Conservation (phyloP, 2,113 vertebrate genomes). For the Cisticola juncidis region DNA sequence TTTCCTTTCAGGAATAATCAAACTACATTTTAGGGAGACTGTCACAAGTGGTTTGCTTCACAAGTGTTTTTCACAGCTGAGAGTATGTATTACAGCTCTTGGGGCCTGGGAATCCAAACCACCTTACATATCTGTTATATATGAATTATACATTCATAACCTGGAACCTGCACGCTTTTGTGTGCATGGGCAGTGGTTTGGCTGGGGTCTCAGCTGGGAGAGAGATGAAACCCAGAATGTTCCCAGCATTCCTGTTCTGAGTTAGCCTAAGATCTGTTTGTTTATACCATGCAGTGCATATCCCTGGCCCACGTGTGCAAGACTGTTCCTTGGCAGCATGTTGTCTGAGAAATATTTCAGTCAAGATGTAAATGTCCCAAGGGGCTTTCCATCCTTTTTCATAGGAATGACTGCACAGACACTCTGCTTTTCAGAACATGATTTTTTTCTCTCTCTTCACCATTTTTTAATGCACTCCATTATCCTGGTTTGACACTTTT, state of each 20-base stretch:
- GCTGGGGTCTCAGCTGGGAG: neutral
- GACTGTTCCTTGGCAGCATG: neutral
- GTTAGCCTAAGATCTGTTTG: neutral
- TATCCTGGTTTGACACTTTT: neutral
- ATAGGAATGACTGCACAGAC: neutral
- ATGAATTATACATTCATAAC: neutral
- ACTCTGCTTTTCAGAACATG: neutral
- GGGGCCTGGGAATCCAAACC: neutral
- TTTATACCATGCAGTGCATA: neutral
- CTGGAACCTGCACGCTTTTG: neutral
- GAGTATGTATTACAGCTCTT: neutral
- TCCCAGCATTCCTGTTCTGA: neutral
- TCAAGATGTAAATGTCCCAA: neutral
- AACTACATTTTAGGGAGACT: constrained; percentile 8
- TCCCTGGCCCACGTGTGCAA: accelerated
- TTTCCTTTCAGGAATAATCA: constrained; percentile 42
- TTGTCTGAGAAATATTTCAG: neutral
- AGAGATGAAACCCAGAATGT: neutral
- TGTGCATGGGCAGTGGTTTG: neutral
- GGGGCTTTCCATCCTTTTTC: neutral
- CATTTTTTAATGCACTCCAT: neutral
- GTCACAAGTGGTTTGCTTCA: constrained; percentile 10
- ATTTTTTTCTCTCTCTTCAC: neutral
- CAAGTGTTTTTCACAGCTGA: neutral
- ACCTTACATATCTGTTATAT: neutral